These are phyloP conservation scores for Tympanuchus pallidicinctus DNA, from an alignment of 2,113 vertebrate species.

Conservation along the genomic window DNA sequence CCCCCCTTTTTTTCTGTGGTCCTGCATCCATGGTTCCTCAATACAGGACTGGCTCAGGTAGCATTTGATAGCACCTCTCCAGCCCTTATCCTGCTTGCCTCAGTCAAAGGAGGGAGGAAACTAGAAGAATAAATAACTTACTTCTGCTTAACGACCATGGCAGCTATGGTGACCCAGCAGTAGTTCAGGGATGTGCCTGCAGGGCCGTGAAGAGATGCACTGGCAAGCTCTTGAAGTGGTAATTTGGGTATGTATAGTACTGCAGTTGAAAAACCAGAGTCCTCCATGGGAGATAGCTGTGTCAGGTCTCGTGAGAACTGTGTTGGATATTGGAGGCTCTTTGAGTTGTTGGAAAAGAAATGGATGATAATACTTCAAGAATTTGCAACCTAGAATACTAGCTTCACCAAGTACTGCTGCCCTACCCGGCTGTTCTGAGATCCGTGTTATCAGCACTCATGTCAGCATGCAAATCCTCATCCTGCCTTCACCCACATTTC, in stretches of 20 bases:
- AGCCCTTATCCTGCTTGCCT: neutral
- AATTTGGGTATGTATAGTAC: neutral
- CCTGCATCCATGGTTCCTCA: neutral
- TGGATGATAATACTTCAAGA: neutral
- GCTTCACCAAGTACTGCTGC: neutral
- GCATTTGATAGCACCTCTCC: neutral
- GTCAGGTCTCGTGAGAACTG: neutral
- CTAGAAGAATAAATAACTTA: neutral
- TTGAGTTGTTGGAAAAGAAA: neutral
- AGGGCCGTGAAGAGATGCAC: neutral
- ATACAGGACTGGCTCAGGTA: neutral
- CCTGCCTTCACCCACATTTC: neutral
- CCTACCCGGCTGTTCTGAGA: neutral
- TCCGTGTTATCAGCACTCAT: neutral
- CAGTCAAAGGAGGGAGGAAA: neutral
- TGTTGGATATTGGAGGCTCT: neutral
- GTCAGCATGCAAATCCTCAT: neutral
- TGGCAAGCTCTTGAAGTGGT: neutral
- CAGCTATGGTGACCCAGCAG: neutral
- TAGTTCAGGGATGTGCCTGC: neutral
- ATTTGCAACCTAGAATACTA: fast-evolving
- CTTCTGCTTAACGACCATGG: neutral
- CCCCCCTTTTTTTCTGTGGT: neutral
- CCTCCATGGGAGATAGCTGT: neutral
- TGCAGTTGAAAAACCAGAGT: neutral